phyloP scores from a whole-genome alignment of 2,888 invertebrate species.

The Drosophila monieri region DNA sequence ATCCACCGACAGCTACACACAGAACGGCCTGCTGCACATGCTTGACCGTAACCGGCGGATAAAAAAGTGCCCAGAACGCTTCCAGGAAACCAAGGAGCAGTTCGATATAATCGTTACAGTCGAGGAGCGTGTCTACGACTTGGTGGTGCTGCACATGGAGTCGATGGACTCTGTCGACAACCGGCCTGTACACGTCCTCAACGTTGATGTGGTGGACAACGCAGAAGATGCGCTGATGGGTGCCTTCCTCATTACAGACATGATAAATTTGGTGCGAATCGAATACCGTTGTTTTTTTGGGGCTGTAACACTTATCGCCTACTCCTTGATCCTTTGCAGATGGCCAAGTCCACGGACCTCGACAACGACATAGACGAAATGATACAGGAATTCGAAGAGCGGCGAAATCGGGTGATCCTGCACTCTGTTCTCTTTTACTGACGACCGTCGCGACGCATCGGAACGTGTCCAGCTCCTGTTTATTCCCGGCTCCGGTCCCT shows the following conservation, averaged over 20 bases:
- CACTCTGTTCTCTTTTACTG: constrained; percentile 73
- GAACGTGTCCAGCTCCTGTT: constrained; percentile 36
- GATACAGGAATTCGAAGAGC: constrained; percentile 72
- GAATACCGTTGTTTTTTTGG: not conserved
- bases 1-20: constrained; percentile 89
- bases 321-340: constrained; percentile 25
- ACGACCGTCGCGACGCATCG: constrained; percentile 54
- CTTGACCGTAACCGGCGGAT: constrained; percentile 98
- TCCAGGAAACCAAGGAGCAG: constrained; percentile 93
- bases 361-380: constrained; percentile 72
- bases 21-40: constrained; percentile 99
- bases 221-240: constrained; percentile 99
- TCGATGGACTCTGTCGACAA: constrained; percentile 91
- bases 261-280: constrained; percentile 91
- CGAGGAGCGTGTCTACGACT: constrained; percentile 99
- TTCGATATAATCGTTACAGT: constrained; percentile 99
- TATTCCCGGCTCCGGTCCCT: constrained; percentile 38
- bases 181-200: constrained; percentile 97
- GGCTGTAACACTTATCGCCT: not conserved
- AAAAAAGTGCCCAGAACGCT: constrained; percentile 96
- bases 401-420: constrained; percentile 64
- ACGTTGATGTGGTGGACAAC: constrained; percentile 99
- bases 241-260: constrained; percentile 98
- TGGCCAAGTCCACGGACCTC: constrained; percentile 65
- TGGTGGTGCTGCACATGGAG: constrained; percentile 97